These are phyloP conservation scores for Andricus quercusramuli DNA, from an alignment of 2,888 invertebrate species.

Conservation along the genomic window DNA sequence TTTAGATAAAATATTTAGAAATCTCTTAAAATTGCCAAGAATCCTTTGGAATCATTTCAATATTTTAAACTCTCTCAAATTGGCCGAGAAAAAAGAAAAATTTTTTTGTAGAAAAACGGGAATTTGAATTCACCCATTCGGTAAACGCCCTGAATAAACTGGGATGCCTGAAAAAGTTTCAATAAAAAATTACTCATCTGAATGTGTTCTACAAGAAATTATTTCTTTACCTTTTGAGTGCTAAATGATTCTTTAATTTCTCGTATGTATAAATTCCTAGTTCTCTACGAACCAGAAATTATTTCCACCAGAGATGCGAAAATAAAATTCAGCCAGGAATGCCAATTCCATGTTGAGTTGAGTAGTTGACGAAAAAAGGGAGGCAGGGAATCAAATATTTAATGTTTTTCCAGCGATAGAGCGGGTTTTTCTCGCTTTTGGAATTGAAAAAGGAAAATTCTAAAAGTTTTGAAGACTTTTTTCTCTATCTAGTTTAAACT, in stretches of 20 bases:
- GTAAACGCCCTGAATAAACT: neutral
- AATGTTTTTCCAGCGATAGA: neutral
- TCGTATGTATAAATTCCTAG: neutral
- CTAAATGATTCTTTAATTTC: neutral
- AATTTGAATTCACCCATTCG: too few relatives aligned
- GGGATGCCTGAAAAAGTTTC: neutral
- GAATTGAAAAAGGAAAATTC: neutral
- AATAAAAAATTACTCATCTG: neutral
- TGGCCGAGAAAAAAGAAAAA: too few relatives aligned
- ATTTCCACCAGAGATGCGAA: neutral
- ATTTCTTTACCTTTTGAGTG: neutral
- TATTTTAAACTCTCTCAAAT: too few relatives aligned
- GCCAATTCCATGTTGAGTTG: neutral
- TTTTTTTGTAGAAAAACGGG: too few relatives aligned
- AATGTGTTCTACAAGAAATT: neutral
- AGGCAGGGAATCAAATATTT: neutral
- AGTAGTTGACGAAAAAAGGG: neutral
- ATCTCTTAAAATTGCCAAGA: too few relatives aligned
- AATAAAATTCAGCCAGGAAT: slow-evolving; percentile 1
- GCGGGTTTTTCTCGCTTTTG: neutral
- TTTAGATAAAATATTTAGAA: too few relatives aligned
- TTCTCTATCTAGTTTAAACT: neutral
- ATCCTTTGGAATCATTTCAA: too few relatives aligned
- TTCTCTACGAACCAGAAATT: neutral
- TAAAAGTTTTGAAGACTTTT: neutral